Percentiles rank a stretch among this genome's conserved stretches.
Conservation (phyloP, 30 jellyfish, hydroid and myxozoan genomes). For the Mastigias papua region DNA sequence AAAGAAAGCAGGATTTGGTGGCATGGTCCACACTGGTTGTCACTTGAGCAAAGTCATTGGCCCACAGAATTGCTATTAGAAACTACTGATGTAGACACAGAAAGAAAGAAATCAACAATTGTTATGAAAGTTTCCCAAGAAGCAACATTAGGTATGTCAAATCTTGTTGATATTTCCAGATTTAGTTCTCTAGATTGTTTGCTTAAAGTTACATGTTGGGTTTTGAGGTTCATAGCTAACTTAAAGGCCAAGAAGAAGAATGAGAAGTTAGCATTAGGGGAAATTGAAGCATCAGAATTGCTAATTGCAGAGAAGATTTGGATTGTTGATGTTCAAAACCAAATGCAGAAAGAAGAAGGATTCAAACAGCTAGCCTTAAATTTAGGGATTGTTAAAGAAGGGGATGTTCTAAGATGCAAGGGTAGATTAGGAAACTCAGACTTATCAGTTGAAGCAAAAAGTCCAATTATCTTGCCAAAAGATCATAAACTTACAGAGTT, state of each 20-base stretch:
- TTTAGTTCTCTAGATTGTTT: neutral
- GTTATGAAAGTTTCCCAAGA: neutral
- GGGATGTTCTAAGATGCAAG: neutral
- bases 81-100: neutral
- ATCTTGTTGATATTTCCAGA: neutral
- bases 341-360: neutral
- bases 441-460: neutral
- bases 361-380: neutral
- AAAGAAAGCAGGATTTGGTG: too few species aligned
- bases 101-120: neutral
- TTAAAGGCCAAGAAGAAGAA: neutral
- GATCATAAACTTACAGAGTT: neutral
- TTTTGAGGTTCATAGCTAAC: neutral
- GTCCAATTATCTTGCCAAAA: neutral
- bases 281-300: neutral
- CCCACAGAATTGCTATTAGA: neutral
- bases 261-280: neutral
- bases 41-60: neutral
- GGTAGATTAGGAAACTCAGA: neutral
- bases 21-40: neutral
- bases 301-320: neutral
- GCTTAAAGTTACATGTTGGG: neutral
- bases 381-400: neutral
- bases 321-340: constrained; percentile 15
- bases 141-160: neutral